Conservation (phyloP, 2,797 vertebrate species). For the Hafferia zeledoni region DNA sequence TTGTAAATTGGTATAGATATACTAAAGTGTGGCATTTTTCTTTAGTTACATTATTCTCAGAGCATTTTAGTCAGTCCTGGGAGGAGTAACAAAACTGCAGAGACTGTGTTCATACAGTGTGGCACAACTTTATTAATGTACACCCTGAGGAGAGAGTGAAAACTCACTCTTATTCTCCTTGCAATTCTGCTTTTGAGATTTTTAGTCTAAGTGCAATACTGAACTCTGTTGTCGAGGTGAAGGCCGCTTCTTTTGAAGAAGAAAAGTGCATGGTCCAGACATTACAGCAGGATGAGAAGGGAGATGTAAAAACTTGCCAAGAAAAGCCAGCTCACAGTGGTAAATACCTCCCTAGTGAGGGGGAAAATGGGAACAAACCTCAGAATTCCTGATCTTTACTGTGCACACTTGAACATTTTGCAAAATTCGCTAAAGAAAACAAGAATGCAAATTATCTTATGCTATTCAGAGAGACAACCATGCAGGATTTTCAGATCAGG, state of each 20-base stretch:
- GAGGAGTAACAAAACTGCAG: not conserved
- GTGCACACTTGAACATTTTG: not conserved
- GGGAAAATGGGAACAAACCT: not conserved
- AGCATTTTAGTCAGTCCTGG: not conserved
- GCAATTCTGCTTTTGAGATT: not conserved
- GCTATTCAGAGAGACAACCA: not conserved
- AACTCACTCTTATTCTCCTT: not conserved
- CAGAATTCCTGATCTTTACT: not conserved
- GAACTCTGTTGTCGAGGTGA: not conserved
- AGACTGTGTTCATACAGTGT: not conserved
- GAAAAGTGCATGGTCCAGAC: not conserved
- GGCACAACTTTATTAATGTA: not conserved
- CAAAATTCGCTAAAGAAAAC: not conserved
- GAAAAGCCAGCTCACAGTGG: not conserved
- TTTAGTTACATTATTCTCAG: not conserved
- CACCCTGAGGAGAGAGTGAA: not conserved
- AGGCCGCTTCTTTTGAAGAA: not conserved
- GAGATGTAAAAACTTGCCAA: not conserved
- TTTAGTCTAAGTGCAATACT: not conserved
- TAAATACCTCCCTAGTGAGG: not conserved
- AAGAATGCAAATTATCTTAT: not conserved
- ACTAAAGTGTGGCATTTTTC: not conserved
- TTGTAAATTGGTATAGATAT: not conserved
- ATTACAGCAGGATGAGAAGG: not conserved
- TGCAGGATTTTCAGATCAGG: not conserved